Evolutionary conservation across 2,797 vertebrate genomes (phyloP).

Genomic region (Graptemys geographica): DNA sequence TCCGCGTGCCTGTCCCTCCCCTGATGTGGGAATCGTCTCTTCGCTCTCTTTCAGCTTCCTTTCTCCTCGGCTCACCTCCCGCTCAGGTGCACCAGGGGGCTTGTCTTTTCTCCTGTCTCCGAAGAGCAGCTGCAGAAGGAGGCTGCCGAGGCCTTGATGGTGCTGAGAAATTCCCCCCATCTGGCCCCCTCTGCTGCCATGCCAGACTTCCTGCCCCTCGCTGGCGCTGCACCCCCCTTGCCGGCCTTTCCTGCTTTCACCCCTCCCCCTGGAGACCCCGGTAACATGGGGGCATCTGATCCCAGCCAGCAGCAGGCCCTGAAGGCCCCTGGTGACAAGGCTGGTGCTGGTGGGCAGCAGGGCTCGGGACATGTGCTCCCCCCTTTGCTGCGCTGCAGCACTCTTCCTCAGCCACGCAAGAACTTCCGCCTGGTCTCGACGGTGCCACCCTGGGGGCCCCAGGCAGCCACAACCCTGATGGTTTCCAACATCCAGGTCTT

Average conservation of each 20-base stretch:
- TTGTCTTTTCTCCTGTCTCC: conserved; percentile 15
- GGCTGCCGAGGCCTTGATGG: conserved; percentile 75
- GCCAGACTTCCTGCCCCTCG: background rate
- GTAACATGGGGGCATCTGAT: background rate
- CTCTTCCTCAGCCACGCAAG: background rate
- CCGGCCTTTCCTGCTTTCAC: background rate
- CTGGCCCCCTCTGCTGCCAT: background rate
- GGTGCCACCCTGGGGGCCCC: background rate
- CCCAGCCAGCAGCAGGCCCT: background rate
- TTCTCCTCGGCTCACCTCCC: conserved; percentile 25
- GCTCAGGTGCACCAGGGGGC: background rate
- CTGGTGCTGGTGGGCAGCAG: background rate
- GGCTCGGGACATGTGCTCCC: background rate
- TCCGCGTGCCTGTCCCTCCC: background rate
- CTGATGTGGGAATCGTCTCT: background rate
- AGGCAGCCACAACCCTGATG: background rate
- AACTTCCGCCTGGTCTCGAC: background rate
- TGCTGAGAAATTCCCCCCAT: conserved; percentile 71
- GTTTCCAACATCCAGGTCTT: background rate
- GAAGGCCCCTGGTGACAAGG: background rate
- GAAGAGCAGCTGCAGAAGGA: conserved; percentile 72
- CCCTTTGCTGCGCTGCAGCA: background rate
- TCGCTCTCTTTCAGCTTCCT: background rate
- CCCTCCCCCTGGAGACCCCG: background rate
- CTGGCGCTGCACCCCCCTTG: background rate